A percentile compares a stretch with the other conserved stretches of the same genome.
Evolutionary conservation across 1,140 invertebrate species (phyloP).

Genomic region (Triops longicaudatus): DNA sequence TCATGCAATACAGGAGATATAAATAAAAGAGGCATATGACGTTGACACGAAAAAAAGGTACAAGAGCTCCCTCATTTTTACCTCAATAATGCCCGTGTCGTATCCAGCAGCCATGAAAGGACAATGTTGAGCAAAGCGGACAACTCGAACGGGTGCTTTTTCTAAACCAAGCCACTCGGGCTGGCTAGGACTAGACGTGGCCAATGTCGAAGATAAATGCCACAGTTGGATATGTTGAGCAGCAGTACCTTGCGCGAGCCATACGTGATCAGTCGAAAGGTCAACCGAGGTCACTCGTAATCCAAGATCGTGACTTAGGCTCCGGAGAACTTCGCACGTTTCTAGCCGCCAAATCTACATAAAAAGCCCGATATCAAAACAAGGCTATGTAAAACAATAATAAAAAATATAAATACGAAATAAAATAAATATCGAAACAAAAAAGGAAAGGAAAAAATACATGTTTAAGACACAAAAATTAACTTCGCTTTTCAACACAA

Average conservation of each 20-base stretch:
- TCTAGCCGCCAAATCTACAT: constrained; percentile 8
- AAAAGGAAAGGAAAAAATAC: neutral
- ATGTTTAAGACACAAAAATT: too few relatives aligned
- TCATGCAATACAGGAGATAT: neutral
- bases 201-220: neutral
- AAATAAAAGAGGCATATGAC: neutral
- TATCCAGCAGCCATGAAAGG: constrained; percentile 23
- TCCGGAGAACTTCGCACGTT: neutral
- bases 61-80: neutral
- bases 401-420: too few relatives aligned
- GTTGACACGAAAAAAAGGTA: neutral
- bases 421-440: neutral
- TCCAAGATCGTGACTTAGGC: neutral
- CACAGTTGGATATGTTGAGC: constrained; percentile 20
- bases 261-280: neutral
- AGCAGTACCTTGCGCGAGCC: constrained; percentile 21
- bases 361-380: too few relatives aligned
- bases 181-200: neutral
- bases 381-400: too few relatives aligned
- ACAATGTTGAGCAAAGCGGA: constrained; percentile 23
- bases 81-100: constrained; percentile 26
- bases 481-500: too few relatives aligned
- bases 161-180: constrained; percentile 16
- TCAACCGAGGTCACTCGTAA: constrained; percentile 21
- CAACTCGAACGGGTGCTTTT: constrained; percentile 13